Percentiles rank a stretch among this genome's conserved stretches.
These are phyloP conservation scores for Vulpes vulpes DNA, from an alignment of 2,113 vertebrate genomes.

Conservation along the genomic window DNA sequence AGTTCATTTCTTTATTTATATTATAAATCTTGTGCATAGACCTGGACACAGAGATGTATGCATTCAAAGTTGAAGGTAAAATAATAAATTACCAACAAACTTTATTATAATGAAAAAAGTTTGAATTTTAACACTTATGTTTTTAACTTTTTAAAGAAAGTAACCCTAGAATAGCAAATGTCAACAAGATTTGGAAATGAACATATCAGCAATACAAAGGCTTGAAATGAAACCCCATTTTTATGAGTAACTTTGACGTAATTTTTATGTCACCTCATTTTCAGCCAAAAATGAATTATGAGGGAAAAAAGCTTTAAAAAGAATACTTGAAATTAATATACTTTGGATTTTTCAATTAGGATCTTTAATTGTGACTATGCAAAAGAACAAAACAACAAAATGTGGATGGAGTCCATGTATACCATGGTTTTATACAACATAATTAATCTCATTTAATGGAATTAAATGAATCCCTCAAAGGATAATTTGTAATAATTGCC, in stretches of 20 bases:
- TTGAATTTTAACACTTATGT: not conserved
- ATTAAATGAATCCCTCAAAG: not conserved
- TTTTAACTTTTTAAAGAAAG: not conserved
- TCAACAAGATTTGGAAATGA: slow-evolving; percentile 2
- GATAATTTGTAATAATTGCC: not conserved
- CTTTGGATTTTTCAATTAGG: not conserved
- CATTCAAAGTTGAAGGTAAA: slow-evolving; percentile 1
- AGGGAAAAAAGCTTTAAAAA: slow-evolving; percentile 34
- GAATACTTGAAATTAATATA: slow-evolving; percentile 31
- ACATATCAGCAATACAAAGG: slow-evolving; percentile 23
- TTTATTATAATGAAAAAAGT: not conserved
- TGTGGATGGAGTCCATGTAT: not conserved
- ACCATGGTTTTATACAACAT: slow-evolving; percentile 14
- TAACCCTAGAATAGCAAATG: slow-evolving; percentile 25
- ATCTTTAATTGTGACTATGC: slow-evolving; percentile 19
- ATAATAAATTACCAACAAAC: not conserved
- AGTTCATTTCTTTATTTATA: slow-evolving; percentile 57
- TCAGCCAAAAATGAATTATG: not conserved
- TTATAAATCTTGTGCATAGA: not conserved
- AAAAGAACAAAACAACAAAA: slow-evolving; percentile 22
- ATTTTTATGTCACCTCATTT: slow-evolving; percentile 30
- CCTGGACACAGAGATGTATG: not conserved
- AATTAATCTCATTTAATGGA: slow-evolving; percentile 26
- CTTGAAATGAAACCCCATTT: slow-evolving; percentile 45
- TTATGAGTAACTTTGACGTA: slow-evolving; percentile 21